A percentile compares a stretch with the other conserved stretches of the same genome.
These are phyloP conservation scores for Sinelater perroti DNA, from an alignment of 2,888 invertebrate species.

Conservation along the genomic window DNA sequence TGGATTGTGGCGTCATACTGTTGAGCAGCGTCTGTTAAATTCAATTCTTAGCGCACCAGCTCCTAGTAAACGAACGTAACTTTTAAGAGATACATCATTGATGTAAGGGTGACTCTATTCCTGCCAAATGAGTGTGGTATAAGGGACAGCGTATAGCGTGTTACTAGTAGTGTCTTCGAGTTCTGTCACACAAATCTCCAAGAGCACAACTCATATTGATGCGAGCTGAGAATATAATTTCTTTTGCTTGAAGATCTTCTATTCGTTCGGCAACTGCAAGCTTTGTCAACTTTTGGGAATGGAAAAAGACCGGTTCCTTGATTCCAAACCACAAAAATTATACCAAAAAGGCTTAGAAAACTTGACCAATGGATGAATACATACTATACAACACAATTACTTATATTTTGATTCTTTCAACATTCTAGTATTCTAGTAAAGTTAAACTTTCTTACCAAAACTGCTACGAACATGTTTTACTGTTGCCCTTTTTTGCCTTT, in stretches of 20 bases:
- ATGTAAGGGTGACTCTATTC: slow-evolving; percentile 96
- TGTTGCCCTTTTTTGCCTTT: too few species aligned
- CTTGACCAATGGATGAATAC: too few species aligned
- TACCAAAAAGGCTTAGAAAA: too few species aligned
- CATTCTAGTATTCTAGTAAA: too few species aligned
- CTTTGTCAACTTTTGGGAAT: slow-evolving; percentile 81
- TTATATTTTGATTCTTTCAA: too few species aligned
- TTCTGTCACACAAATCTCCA: slow-evolving; percentile 94
- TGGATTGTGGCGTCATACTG: slow-evolving; percentile 92
- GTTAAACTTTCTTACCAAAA: too few species aligned
- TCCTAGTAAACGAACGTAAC: slow-evolving; percentile 80
- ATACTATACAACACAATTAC: too few species aligned
- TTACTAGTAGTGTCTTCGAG: slow-evolving; percentile 89
- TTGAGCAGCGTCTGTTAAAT: slow-evolving; percentile 93
- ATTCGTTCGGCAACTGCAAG: slow-evolving; percentile 88
- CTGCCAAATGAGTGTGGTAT: slow-evolving; percentile 89
- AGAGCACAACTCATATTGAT: slow-evolving; percentile 88
- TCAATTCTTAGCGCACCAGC: slow-evolving; percentile 89
- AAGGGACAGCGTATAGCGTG: slow-evolving; percentile 68
- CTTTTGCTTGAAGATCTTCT: slow-evolving; percentile 68
- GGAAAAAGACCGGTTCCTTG: too few species aligned
- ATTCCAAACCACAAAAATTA: too few species aligned
- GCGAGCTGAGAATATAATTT: slow-evolving; percentile 81
- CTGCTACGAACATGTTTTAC: too few species aligned
- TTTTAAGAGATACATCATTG: slow-evolving; percentile 81